Evolutionary conservation across 1,140 invertebrate genomes (phyloP), one percentile per base, ranked within the genome.

Genomic region (Theocolax elegans): DNA sequence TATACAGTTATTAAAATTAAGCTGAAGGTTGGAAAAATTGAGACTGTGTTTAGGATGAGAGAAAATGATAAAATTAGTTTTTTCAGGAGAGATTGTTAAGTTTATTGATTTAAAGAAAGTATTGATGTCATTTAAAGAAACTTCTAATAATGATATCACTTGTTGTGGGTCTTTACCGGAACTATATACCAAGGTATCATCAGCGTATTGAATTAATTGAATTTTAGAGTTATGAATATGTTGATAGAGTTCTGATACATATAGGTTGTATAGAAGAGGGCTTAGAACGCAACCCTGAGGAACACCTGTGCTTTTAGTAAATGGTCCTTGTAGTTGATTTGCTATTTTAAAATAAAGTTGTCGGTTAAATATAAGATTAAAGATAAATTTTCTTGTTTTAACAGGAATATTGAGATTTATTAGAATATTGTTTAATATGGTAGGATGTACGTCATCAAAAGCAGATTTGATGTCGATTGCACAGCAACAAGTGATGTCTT

Each of bases 251-350:
- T 46, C n/a, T n/a, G n/a, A 65, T 46, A 70, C 12, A 54, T 73
- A 75, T 3, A 72, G 25, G 19, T 64, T 72, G 21, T 72, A 75
- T n/a, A 75, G 29, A 2, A 72, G 23, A 1, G 74, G 72, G 46
- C 68, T 73, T 12, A 75, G 23, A 1, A 72, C 63, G 27, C 62
- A 60, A 1, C 69, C 72, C 44, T 75, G 74, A 0, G 71, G 67
- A 35, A 73, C 23, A 1, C 67, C 71, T 25, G 54, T 71, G 2
- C 4, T 9, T 38, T 53, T 60, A 25, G 8, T 2, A 40, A 46
- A 54, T 0, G 51, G 40, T n/a, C 53, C 67, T 1, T 58, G 2
- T 12, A 38, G n/a, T 19, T 23, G 4, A 31, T 46, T 54, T 1
- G 31, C 29, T 12, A 29, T 56, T 29, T 58, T 58, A 12, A 56